A percentile compares a stretch with the other conserved stretches of the same genome.
Conservation (phyloP, 2,888 invertebrate species). For the Amorpha juglandis region DNA sequence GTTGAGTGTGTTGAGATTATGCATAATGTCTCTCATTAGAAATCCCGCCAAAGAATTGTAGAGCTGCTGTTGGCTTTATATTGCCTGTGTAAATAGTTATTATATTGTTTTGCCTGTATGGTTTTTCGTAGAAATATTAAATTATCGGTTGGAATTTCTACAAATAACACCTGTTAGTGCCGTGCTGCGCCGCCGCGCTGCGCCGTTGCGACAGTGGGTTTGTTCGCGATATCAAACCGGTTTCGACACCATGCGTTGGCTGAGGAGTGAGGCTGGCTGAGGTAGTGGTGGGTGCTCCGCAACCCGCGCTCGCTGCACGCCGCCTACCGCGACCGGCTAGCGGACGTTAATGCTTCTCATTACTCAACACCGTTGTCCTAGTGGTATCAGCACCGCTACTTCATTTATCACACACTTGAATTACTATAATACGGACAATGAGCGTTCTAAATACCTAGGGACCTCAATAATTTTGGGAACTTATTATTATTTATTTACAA, state of each 20-base stretch:
- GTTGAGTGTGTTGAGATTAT: conserved; percentile 15
- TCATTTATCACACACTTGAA: conserved; percentile 32
- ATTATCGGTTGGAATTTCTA: conserved; percentile 66
- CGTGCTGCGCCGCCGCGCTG: conserved; percentile 52
- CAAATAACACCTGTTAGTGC: conserved; percentile 71
- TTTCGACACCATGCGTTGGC: conserved; percentile 41
- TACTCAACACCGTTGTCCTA: conserved; percentile 70
- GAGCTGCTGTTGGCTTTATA: background rate
- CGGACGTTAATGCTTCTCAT: conserved; percentile 50
- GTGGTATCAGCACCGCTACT: conserved; percentile 56
- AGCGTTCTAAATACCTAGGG: background rate
- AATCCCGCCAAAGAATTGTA: conserved; percentile 8
- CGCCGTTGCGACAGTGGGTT: conserved; percentile 66
- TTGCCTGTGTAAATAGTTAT: background rate
- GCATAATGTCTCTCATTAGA: conserved; percentile 22
- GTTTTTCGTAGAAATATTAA: conserved; percentile 48
- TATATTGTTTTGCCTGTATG: conserved; percentile 28
- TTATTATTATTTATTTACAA: background rate
- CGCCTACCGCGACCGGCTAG: conserved; percentile 38
- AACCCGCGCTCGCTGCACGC: conserved; percentile 37
- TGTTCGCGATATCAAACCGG: conserved; percentile 70
- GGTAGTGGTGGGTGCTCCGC: conserved; percentile 35
- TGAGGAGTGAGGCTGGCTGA: conserved; percentile 34
- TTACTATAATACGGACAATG: background rate
- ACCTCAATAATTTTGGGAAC: background rate